Conservation (phyloP, 2,113 vertebrate genomes). For the Scatophagus argus region DNA sequence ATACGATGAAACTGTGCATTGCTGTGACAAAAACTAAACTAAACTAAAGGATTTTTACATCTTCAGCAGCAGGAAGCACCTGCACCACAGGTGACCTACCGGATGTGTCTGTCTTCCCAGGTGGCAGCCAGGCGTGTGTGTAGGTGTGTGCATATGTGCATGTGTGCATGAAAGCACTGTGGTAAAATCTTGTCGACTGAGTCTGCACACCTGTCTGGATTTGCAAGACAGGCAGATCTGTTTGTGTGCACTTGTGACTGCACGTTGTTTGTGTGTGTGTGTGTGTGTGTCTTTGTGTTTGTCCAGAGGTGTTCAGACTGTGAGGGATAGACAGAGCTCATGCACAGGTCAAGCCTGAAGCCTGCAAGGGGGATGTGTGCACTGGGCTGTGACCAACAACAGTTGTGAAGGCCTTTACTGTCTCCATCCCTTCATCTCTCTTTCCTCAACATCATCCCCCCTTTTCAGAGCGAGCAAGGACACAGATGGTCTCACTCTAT, state of each 20-base stretch:
- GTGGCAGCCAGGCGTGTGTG: slow-evolving; percentile 44
- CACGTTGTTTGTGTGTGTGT: slow-evolving; percentile 19
- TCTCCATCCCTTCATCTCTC: slow-evolving; percentile 50
- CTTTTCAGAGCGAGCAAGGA: slow-evolving; percentile 40
- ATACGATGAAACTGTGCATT: slow-evolving; percentile 32
- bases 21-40: slow-evolving; percentile 42
- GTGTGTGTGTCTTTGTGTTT: slow-evolving; percentile 34
- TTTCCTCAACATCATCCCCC: slow-evolving; percentile 40
- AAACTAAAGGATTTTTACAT: slow-evolving; percentile 57
- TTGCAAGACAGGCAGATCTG: slow-evolving; percentile 49
- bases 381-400: slow-evolving; percentile 70
- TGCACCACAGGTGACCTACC: slow-evolving; percentile 53
- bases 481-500: slow-evolving; percentile 67
- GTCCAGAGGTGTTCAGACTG: slow-evolving; percentile 45
- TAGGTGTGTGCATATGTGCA: slow-evolving; percentile 18
- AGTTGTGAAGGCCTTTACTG: slow-evolving; percentile 59
- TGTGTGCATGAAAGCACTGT: slow-evolving; percentile 42
- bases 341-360: slow-evolving; percentile 67
- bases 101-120: slow-evolving; percentile 68
- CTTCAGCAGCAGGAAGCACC: slow-evolving; percentile 62
- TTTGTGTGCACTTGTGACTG: slow-evolving; percentile 35
- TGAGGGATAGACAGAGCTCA: slow-evolving; percentile 61
- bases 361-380: slow-evolving; percentile 51
- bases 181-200: slow-evolving; percentile 56
- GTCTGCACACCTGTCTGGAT: slow-evolving; percentile 65